These are phyloP conservation scores for Sarcophilus harrisii DNA, from an alignment of 2,797 vertebrate species.

Conservation along the genomic window DNA sequence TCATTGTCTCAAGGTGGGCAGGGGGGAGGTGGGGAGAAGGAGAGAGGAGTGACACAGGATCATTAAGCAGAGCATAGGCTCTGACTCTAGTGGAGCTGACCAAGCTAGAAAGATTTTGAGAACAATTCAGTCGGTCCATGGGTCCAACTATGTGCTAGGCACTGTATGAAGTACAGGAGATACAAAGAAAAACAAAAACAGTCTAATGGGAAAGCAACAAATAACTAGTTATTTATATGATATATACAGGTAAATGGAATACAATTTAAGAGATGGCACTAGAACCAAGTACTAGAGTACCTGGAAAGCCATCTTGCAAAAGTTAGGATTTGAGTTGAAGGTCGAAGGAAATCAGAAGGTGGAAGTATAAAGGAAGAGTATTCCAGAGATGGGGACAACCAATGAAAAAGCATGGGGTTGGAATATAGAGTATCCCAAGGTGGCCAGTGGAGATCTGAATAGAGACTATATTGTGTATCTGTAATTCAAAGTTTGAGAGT, in stretches of 20 bases:
- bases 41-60: not conserved
- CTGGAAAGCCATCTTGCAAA: not conserved
- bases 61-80: not conserved
- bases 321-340: not conserved
- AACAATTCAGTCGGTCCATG: not conserved
- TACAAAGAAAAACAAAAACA: not conserved
- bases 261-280: not conserved
- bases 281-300: not conserved
- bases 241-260: not conserved
- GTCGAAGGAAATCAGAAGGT: slow-evolving; percentile 17
- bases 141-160: not conserved
- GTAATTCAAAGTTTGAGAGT: not conserved
- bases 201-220: not conserved
- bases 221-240: not conserved
- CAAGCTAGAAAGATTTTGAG: not conserved
- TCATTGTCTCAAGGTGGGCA: not conserved
- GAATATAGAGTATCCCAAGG: not conserved
- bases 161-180: not conserved
- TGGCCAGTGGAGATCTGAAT: not conserved
- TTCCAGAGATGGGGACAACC: not conserved
- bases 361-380: not conserved
- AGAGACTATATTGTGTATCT: not conserved
- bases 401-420: not conserved
- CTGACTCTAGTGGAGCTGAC: not conserved
- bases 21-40: fast-evolving